Percentiles rank a stretch among this genome's conserved stretches.
Evolutionary conservation across 2,888 invertebrate genomes (phyloP).

Genomic region (Perithous albicinctus): DNA sequence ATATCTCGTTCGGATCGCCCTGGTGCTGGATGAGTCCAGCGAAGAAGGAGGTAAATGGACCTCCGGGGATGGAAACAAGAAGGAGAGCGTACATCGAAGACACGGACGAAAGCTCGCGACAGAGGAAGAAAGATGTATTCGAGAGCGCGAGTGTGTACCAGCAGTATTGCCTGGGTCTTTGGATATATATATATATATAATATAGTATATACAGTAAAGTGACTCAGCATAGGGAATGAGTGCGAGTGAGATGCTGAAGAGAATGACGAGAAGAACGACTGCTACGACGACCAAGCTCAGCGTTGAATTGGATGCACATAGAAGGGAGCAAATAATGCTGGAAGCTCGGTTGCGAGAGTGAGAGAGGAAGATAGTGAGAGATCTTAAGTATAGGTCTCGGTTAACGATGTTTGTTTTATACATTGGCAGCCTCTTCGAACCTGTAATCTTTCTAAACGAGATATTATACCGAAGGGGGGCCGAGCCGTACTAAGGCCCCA

Average conservation of each 20-base stretch:
- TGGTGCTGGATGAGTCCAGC: constrained; percentile 43
- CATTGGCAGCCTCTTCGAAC: constrained; percentile 85
- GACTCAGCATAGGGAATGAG: constrained; percentile 51
- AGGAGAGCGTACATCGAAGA: constrained; percentile 30
- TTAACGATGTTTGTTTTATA: constrained; percentile 85
- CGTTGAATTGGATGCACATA: constrained; percentile 66
- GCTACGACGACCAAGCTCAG: constrained; percentile 18
- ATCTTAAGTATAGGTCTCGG: constrained; percentile 83
- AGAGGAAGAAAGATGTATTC: constrained; percentile 37
- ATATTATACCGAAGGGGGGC: constrained; percentile 79
- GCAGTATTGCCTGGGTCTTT: neutral
- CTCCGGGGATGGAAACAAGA: constrained; percentile 69
- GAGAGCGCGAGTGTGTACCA: neutral
- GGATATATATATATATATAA: constrained; percentile 18
- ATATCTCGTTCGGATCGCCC: constrained; percentile 64
- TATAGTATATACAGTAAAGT: constrained; percentile 52
- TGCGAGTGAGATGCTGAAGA: constrained; percentile 22
- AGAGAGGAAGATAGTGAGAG: constrained; percentile 61
- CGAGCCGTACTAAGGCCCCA: constrained; percentile 63
- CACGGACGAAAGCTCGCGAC: constrained; percentile 56
- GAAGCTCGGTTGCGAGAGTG: constrained; percentile 59
- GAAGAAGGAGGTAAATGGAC: constrained; percentile 69
- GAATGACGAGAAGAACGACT: constrained; percentile 27
- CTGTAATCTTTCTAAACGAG: constrained; percentile 85
- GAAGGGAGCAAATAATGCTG: constrained; percentile 70